Percentiles rank a stretch among this genome's conserved stretches.
These are phyloP conservation scores for Drosophila jambulina DNA, from an alignment of 1,140 invertebrate species.

Conservation along the genomic window DNA sequence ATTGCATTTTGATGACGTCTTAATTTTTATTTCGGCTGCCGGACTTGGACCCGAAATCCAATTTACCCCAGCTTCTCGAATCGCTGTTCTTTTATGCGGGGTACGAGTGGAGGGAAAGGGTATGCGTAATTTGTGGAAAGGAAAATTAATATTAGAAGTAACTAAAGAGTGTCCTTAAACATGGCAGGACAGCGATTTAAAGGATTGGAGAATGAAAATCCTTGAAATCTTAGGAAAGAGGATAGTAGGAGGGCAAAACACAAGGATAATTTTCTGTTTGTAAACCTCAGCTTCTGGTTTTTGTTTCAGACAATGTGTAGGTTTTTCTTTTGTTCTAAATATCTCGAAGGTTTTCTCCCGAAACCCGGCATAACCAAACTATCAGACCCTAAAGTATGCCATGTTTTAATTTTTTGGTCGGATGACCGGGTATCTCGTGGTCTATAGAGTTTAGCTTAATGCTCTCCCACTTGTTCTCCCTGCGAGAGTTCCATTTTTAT, in stretches of 20 bases:
- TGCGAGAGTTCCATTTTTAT: slow-evolving; percentile 63
- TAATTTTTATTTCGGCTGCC: slow-evolving; percentile 75
- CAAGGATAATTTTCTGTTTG: too few relatives aligned
- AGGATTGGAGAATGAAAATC: too few relatives aligned
- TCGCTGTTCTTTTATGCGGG: neutral
- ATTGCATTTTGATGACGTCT: slow-evolving; percentile 83
- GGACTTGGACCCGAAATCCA: slow-evolving; percentile 60
- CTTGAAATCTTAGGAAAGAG: too few relatives aligned
- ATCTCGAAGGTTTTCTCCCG: too few relatives aligned
- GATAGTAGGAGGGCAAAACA: too few relatives aligned
- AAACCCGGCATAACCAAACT: too few relatives aligned
- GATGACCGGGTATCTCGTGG: neutral
- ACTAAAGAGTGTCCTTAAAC: too few relatives aligned
- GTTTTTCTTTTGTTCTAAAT: too few relatives aligned
- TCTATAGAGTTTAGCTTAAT: neutral
- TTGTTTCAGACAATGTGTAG: too few relatives aligned
- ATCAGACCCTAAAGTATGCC: neutral
- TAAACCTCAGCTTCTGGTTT: too few relatives aligned
- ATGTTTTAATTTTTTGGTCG: neutral
- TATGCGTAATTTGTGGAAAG: neutral
- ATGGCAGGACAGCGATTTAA: too few relatives aligned
- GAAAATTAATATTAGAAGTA: neutral
- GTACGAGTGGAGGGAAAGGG: neutral
- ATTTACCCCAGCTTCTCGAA: slow-evolving; percentile 52
- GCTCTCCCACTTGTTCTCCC: slow-evolving; percentile 3